Conservation (phyloP, 1,140 invertebrate species). For the Cydia pomonella region DNA sequence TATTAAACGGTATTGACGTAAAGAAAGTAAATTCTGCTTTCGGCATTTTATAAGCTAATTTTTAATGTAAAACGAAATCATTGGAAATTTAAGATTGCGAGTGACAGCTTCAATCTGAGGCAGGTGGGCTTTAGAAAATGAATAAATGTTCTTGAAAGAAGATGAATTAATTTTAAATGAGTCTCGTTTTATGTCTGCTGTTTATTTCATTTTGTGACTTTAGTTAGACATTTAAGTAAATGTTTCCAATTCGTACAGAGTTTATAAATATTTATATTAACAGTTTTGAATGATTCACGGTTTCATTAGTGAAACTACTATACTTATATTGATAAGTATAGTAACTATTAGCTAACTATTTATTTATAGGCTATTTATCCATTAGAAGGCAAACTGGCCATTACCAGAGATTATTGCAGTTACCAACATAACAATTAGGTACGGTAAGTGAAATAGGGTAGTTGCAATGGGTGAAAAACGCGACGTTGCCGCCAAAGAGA, state of each 20-base stretch:
- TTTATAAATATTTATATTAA: not conserved
- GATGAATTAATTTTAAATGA: slow-evolving; percentile 6
- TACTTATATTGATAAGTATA: too few relatives aligned
- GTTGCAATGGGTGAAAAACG: not conserved
- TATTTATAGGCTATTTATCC: not conserved
- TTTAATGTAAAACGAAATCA: slow-evolving; percentile 1
- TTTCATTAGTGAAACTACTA: too few relatives aligned
- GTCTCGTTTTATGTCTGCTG: not conserved
- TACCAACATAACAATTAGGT: not conserved
- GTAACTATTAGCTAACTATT: too few relatives aligned
- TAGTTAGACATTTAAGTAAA: not conserved
- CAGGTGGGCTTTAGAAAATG: slow-evolving; percentile 3
- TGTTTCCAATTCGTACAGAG: not conserved
- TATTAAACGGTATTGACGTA: not conserved
- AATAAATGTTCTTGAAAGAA: slow-evolving; percentile 2
- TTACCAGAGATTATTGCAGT: not conserved
- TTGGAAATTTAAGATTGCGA: not conserved
- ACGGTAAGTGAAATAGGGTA: slow-evolving; percentile 11
- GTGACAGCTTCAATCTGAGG: slow-evolving; percentile 8
- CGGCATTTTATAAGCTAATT: not conserved
- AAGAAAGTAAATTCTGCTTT: not conserved
- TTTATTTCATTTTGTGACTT: not conserved
- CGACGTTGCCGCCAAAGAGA: slow-evolving; percentile 2
- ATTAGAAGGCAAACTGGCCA: not conserved
- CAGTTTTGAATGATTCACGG: too few relatives aligned